Percentiles rank a stretch among this genome's conserved stretches.
phyloP scores from a whole-genome alignment of 2,113 vertebrate species.

The Apteryx owenii region DNA sequence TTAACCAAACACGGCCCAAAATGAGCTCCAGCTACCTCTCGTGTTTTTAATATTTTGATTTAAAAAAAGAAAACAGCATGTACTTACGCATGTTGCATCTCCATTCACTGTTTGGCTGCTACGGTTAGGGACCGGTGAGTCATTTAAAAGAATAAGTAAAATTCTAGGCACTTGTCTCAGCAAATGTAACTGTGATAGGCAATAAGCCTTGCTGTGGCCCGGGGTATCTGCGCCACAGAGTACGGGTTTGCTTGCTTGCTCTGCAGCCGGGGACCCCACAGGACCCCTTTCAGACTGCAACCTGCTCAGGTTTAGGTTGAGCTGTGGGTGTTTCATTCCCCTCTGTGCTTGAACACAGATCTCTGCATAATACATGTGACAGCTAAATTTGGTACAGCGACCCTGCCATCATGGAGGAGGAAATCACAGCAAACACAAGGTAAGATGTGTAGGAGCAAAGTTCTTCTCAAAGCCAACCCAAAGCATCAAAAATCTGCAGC shows the following conservation, averaged over 20 bases:
- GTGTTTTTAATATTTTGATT: not conserved
- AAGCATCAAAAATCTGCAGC: not conserved
- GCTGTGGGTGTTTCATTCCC: accelerated
- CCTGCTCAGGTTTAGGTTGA: not conserved
- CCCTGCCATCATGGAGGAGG: not conserved
- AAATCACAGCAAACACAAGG: not conserved
- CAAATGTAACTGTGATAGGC: not conserved
- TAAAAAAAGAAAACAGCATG: not conserved
- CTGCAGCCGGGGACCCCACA: not conserved
- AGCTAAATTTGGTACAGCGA: not conserved
- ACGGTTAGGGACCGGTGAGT: not conserved
- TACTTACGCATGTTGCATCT: not conserved
- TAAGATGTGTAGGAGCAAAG: no score
- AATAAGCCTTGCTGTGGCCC: not conserved
- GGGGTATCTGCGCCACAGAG: not conserved
- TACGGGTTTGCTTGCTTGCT: not conserved
- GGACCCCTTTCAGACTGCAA: not conserved
- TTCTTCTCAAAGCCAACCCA: not conserved
- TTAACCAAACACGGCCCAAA: not conserved
- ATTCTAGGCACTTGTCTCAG: not conserved
- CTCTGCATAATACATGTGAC: not conserved
- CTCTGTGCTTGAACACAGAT: not conserved
- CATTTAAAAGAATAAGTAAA: not conserved
- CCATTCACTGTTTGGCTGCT: not conserved
- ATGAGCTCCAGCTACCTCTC: not conserved